Conservation (phyloP, 2,113 vertebrate genomes). For the Pachycephala philippinensis region DNA sequence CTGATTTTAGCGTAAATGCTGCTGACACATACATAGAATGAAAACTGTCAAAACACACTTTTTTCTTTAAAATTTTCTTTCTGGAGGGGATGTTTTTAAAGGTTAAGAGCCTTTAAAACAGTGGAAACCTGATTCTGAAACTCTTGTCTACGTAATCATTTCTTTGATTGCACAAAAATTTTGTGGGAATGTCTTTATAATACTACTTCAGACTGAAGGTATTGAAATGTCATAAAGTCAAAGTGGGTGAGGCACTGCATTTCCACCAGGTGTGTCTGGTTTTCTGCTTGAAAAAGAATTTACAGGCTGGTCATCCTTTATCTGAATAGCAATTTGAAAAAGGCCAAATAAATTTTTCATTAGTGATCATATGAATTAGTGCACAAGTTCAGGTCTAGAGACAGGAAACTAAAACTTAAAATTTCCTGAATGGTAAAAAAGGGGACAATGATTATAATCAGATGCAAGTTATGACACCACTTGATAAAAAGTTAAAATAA, state of each 20-base stretch:
- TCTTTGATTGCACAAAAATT: not conserved
- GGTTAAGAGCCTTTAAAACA: not conserved
- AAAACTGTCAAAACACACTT: not conserved
- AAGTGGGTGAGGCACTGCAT: not conserved
- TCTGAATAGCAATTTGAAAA: not conserved
- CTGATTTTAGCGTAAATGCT: not conserved
- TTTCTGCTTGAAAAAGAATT: not conserved
- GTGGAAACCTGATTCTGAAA: not conserved
- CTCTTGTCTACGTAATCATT: not conserved
- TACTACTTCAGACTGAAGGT: not conserved
- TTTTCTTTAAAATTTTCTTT: not conserved
- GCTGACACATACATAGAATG: not conserved
- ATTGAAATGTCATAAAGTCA: not conserved
- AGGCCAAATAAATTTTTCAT: not conserved
- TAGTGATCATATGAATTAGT: not conserved
- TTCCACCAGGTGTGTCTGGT: not conserved
- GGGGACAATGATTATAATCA: not conserved
- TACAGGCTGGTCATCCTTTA: not conserved
- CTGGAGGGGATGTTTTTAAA: not conserved
- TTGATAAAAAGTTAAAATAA: not conserved
- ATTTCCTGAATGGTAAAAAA: not conserved
- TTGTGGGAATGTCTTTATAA: not conserved
- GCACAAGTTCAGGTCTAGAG: not conserved
- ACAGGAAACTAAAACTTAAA: not conserved
- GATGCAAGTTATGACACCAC: not conserved